A percentile compares a stretch with the other conserved stretches of the same genome.
Evolutionary conservation across 1,140 invertebrate genomes (phyloP).

Genomic region (Streblospio benedicti): DNA sequence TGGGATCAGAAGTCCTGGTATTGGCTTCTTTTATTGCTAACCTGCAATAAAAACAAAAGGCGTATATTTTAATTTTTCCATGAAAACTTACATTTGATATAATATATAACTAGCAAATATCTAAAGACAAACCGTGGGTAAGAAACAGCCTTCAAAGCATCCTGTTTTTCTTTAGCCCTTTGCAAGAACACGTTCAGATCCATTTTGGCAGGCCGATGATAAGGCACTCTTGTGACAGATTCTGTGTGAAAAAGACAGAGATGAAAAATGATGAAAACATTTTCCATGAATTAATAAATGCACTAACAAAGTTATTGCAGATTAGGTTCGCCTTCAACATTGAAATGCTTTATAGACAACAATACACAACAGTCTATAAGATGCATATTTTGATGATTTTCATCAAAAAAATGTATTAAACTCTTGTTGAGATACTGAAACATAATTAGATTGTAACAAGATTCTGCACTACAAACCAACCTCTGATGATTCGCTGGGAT

Average conservation of each 20-base stretch:
- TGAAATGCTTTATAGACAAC: neutral
- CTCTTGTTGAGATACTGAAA: neutral
- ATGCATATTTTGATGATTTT: neutral
- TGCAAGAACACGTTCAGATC: slow-evolving; percentile 10
- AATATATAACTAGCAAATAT: neutral
- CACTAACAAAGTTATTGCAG: neutral
- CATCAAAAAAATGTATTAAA: neutral
- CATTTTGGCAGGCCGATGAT: slow-evolving; percentile 7
- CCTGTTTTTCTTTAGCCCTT: slow-evolving; percentile 3
- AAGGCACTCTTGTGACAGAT: slow-evolving; percentile 1
- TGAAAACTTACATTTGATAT: neutral
- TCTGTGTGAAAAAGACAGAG: slow-evolving; percentile 3
- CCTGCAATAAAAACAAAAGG: neutral
- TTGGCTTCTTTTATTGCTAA: neutral
- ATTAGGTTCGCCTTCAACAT: neutral
- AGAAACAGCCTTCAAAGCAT: neutral
- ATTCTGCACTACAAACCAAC: neutral
- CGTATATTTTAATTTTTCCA: neutral
- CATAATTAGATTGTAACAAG: neutral
- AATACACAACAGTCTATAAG: neutral
- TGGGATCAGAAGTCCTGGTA: neutral
- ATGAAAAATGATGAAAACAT: neutral
- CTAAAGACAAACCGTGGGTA: neutral
- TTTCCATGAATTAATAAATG: neutral
- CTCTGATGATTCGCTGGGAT: slow-evolving; percentile 58